phyloP scores from a whole-genome alignment of 2,113 vertebrate species.

The Globicephala melas region DNA sequence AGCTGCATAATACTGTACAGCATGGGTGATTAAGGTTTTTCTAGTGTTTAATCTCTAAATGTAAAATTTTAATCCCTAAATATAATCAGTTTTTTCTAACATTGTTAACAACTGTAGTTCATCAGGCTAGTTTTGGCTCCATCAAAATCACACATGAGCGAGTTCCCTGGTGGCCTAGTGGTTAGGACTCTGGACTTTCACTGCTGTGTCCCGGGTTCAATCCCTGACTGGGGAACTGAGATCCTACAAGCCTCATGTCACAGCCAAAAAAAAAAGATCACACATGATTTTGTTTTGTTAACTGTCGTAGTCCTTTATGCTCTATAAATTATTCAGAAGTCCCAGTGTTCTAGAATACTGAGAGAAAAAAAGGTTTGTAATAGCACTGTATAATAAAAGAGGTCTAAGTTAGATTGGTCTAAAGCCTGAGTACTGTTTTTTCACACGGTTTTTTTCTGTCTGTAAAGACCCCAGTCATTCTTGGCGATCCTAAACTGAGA shows the following conservation, averaged over 20 bases:
- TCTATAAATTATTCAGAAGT: background rate
- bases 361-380: background rate
- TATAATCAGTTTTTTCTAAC: background rate
- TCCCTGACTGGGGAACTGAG: background rate
- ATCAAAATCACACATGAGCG: background rate
- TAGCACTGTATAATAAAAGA: background rate
- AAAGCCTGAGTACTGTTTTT: background rate
- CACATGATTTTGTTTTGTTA: background rate
- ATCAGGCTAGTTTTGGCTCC: background rate
- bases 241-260: background rate
- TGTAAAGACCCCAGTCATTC: background rate
- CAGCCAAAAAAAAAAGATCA: background rate
- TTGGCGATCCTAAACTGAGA: background rate
- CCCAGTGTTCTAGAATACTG: background rate
- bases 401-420: background rate
- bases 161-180: background rate
- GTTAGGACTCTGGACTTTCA: background rate
- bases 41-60: background rate
- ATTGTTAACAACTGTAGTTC: background rate
- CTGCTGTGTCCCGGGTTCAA: background rate
- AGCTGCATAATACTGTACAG: background rate
- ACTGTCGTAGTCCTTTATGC: background rate
- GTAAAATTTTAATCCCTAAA: background rate
- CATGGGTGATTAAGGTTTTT: background rate
- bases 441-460: background rate